These are phyloP conservation scores for Trochalopteron elliotii DNA, from an alignment of 2,113 vertebrate species.

Conservation along the genomic window DNA sequence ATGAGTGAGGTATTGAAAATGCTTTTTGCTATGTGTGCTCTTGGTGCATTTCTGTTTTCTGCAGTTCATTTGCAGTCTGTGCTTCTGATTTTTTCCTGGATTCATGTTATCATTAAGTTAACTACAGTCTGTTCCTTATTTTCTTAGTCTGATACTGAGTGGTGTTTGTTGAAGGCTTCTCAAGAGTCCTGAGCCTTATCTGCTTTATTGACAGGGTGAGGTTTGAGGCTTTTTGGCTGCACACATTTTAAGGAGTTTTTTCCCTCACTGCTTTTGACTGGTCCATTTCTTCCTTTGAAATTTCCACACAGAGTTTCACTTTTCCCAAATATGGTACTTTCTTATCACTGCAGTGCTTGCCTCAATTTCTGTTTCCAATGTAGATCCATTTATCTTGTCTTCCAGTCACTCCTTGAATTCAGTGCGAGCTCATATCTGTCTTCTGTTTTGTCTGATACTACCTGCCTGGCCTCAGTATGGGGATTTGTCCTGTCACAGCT, in stretches of 20 bases:
- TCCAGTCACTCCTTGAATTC: neutral
- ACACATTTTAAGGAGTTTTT: neutral
- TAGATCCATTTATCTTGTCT: neutral
- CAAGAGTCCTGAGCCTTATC: slow-evolving; percentile 35
- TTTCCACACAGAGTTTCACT: neutral
- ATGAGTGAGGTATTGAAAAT: slow-evolving; percentile 12
- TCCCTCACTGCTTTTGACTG: neutral
- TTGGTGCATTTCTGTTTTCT: slow-evolving; percentile 21
- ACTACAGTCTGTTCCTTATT: slow-evolving; percentile 5
- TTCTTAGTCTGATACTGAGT: slow-evolving; percentile 10
- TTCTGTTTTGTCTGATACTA: neutral
- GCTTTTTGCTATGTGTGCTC: neutral
- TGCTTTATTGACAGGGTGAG: neutral
- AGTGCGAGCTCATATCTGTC: neutral
- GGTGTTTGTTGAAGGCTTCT: neutral
- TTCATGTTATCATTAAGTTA: slow-evolving; percentile 51
- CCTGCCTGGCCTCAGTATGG: neutral
- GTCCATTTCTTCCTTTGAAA: neutral
- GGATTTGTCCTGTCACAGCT: neutral
- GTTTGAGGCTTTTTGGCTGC: neutral
- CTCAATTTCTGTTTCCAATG: neutral
- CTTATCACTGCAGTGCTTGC: neutral
- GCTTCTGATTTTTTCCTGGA: slow-evolving; percentile 50
- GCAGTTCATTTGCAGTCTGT: slow-evolving; percentile 32
- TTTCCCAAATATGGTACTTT: neutral